Percentiles rank a stretch among this genome's conserved stretches.
Conservation (phyloP, 1,140 invertebrate species). For the Bombus soroeensis region DNA sequence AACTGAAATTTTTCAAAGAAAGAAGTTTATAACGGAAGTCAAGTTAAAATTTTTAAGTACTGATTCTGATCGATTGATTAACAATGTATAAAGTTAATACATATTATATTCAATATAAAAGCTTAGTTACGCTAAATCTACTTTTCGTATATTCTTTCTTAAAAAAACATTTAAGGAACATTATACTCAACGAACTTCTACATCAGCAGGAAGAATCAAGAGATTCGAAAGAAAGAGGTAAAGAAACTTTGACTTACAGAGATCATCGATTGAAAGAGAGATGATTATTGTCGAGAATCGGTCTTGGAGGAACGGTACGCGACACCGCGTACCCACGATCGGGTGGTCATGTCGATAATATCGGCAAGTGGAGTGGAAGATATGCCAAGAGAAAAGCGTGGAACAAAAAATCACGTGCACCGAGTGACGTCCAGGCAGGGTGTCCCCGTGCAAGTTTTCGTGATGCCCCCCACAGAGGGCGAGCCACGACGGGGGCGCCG, state of each 20-base stretch:
- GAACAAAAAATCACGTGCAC: constrained; percentile 44
- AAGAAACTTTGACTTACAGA: not conserved
- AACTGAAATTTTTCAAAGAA: no score
- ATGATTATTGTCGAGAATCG: not conserved
- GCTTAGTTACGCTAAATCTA: no score
- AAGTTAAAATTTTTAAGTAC: no score
- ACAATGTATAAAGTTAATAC: no score
- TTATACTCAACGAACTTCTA: no score
- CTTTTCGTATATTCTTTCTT: no score
- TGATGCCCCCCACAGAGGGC: constrained; percentile 65
- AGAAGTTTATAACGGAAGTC: no score
- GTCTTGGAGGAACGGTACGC: constrained; percentile 12
- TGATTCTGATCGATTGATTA: no score
- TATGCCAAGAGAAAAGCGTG: constrained; percentile 63
- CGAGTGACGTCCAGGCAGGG: constrained; percentile 63
- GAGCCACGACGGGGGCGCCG: constrained; percentile 61
- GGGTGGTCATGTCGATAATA: constrained; percentile 78
- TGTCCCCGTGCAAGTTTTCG: constrained; percentile 67
- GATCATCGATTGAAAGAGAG: not conserved
- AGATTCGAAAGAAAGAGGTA: not conserved
- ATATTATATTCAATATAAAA: no score
- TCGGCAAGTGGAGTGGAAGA: constrained; percentile 69
- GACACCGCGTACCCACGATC: constrained; percentile 72
- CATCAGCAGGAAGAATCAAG: no score
- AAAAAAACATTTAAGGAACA: no score